Evolutionary conservation across 2,113 vertebrate genomes (phyloP), one percentile per base, ranked within the genome.

Genomic region (Zingel zingel): DNA sequence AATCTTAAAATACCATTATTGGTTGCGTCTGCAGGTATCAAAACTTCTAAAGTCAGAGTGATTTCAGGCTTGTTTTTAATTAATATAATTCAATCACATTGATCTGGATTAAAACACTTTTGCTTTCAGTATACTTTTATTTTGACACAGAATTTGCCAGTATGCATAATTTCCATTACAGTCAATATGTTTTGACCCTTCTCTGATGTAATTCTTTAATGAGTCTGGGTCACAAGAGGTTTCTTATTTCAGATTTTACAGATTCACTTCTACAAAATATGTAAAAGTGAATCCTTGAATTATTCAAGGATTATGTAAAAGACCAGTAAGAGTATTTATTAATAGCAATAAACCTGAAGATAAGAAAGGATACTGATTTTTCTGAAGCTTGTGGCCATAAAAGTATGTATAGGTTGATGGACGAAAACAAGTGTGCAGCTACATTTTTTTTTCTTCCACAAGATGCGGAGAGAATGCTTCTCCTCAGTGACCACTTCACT

Each of bases 221-320:
- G 21, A 82, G 54, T 33, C 53, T 51, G 10, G 2, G 10, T 82
- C 64, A 54, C 45, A 59, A 47, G 61, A 27, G 58, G 21, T 57
- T 70, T 65, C 45, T 59, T 48, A 36, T 82, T 66, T 75, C 1
- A 57, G 12, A 82, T 59, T 74, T 77, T 64, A 48, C n/a, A n/a
- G n/a, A n/a, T n/a, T n/a, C n/a, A n/a, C 16, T 68, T 50, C 36
- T 15, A 64, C 30, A 65, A 74, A 80, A 56, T 53, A 39, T 59
- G 57, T 19, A 45, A 9, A 51, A n/a, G 69, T 65, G 43, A 61
- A 83, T 21, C 51, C 53, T 56, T 71, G 23, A 36, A 21, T 43
- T 48, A 65, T 30, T 66, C 14, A 66, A 81, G 5, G 21, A 0
- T 25, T 39, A 16, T n/a, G 27, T 27, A 48, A 54, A 43, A 56